These are phyloP conservation scores for Heliconius aoede DNA, from an alignment of 2,888 invertebrate species.

Conservation along the genomic window DNA sequence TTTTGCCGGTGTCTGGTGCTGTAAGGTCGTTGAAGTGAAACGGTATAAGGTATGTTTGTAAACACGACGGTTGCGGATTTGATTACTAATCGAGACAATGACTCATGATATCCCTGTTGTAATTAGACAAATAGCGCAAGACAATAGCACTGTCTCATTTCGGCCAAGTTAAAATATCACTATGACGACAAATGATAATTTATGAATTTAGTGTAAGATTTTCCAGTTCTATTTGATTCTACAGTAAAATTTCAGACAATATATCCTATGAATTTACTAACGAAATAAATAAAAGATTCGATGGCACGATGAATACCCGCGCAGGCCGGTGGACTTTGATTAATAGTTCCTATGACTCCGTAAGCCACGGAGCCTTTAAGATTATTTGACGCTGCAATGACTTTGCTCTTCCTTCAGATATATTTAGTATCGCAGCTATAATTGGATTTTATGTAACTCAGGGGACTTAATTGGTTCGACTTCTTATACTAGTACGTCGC, in stretches of 20 bases:
- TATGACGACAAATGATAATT: too few species aligned
- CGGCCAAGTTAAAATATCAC: too few species aligned
- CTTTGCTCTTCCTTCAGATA: slow-evolving; percentile 6
- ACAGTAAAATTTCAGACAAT: neutral
- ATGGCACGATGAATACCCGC: slow-evolving; percentile 20
- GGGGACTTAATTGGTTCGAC: neutral
- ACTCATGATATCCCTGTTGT: too few species aligned
- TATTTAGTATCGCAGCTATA: neutral
- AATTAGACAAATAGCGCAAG: too few species aligned
- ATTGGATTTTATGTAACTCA: neutral
- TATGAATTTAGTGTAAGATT: too few species aligned
- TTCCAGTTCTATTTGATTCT: neutral
- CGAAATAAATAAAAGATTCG: slow-evolving; percentile 5
- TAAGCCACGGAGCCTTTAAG: slow-evolving; percentile 31
- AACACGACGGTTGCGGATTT: too few species aligned
- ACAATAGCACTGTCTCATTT: too few species aligned
- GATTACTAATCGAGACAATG: too few species aligned
- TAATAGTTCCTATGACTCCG: slow-evolving; percentile 36
- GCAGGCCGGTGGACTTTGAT: slow-evolving; percentile 31
- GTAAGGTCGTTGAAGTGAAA: too few species aligned
- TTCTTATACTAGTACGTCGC: neutral
- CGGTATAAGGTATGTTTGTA: too few species aligned
- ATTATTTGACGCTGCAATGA: slow-evolving; percentile 18
- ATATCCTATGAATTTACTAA: neutral
- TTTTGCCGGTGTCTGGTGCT: too few species aligned